Evolutionary conservation across 2,888 invertebrate species (phyloP), one percentile per base, ranked within the genome.

Genomic region (Diploptera punctata): DNA sequence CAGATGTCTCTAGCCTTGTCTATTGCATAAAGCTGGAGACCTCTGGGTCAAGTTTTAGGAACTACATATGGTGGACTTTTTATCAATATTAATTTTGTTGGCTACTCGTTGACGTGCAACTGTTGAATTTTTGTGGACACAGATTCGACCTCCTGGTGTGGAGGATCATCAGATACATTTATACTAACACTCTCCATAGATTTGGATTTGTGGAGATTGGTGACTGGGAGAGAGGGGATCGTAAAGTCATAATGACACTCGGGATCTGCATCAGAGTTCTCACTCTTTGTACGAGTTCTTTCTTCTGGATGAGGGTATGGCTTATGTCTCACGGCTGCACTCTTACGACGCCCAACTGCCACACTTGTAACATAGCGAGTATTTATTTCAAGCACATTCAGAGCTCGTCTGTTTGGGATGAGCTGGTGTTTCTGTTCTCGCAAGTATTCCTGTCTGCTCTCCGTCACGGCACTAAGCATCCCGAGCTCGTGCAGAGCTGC

Each of bases 361-460:
- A 89, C 88, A 78, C 88, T 88, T 68, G 88, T 88, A 38, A 89
- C 88, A 79, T 87, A 89, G 75, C 87, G 85, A 68, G 88, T 87
- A 79, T 89, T 88, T 77, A 88, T 83, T 70, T 87, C 86, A 83
- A 87, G 84, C 76, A 86, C 83, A 79, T 84, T 82, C 78, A 84
- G 83, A 68, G 80, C 79, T 26, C 76, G 71, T 61, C 78, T 77
- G 67, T 79, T 80, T 68, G 78, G 47, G 19, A 47, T 65, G 4
- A 19, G n/a, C n/a, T 54, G 54, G 19, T 67, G 65, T 76, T 83
- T 84, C 16, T 86, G 83, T 78, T 88, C 88, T 70, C 82, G 84
- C 76, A 88, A 81, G 79, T 86, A 88, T 67, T 88, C 87, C 74
- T 85, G 84, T 33, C 87, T 84, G 31, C 88, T 87, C 78, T 88